phyloP scores from a whole-genome alignment of 2,797 vertebrate species.

The Sebastes reedi region DNA sequence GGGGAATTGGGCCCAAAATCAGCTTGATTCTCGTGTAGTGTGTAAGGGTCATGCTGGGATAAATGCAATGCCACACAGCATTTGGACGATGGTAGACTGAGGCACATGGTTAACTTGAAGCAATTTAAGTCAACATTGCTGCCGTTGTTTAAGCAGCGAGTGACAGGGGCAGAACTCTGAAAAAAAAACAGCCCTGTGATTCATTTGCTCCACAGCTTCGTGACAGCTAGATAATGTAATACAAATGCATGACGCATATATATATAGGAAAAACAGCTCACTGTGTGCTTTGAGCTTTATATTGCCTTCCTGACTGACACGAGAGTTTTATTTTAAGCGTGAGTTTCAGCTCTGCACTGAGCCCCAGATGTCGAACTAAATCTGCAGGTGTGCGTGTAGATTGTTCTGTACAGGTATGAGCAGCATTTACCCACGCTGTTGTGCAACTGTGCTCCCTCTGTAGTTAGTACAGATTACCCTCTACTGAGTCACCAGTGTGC shows the following conservation, averaged over 20 bases:
- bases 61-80: not conserved
- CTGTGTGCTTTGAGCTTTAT: not conserved
- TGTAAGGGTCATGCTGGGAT: not conserved
- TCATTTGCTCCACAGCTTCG: not conserved
- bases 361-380: not conserved
- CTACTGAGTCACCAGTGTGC: slow-evolving; percentile 42
- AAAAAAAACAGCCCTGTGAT: not conserved
- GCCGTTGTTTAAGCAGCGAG: too few species aligned
- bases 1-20: too few species aligned
- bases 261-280: not conserved
- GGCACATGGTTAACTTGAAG: not conserved
- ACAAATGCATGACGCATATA: not conserved
- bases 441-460: slow-evolving; percentile 15
- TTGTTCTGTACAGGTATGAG: not conserved
- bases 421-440: not conserved
- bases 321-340: not conserved
- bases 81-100: slow-evolving; percentile 1
- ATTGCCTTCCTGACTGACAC: not conserved
- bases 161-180: too few species aligned
- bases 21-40: not conserved
- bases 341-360: not conserved
- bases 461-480: slow-evolving; percentile 43
- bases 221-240: not conserved
- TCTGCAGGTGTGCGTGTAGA: not conserved
- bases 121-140: not conserved